Evolutionary conservation across 2,888 invertebrate species (phyloP).

Genomic region (Hemistola chrysoprasaria): DNA sequence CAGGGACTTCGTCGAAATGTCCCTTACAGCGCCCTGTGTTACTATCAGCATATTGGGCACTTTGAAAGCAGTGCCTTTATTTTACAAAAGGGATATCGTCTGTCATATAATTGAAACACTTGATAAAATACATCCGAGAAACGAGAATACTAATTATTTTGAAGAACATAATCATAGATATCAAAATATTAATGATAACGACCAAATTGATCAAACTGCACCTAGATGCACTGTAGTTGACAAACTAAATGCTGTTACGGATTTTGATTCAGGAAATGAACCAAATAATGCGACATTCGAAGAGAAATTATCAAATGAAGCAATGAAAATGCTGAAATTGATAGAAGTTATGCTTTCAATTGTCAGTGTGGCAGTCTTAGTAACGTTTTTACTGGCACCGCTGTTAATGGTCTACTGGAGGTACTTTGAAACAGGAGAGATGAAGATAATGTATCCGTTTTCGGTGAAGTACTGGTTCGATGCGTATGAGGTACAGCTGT

Average conservation of each 20-base stretch:
- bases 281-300: slow-evolving; percentile 10
- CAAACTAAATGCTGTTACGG: neutral
- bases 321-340: slow-evolving; percentile 37
- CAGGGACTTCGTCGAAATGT: slow-evolving; percentile 49
- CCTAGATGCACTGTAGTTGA: too few relatives aligned
- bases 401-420: slow-evolving; percentile 42
- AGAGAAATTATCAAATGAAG: slow-evolving; percentile 36
- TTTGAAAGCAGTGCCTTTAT: slow-evolving; percentile 44
- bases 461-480: slow-evolving; percentile 54
- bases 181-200: too few relatives aligned
- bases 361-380: slow-evolving; percentile 35
- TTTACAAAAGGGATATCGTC: slow-evolving; percentile 38
- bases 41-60: slow-evolving; percentile 49
- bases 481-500: slow-evolving; percentile 35
- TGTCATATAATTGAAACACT: slow-evolving; percentile 41
- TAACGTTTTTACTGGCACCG: slow-evolving; percentile 47
- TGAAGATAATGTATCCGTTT: slow-evolving; percentile 48
- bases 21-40: slow-evolving; percentile 49
- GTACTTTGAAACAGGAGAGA: slow-evolving; percentile 38
- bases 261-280: slow-evolving; percentile 6
- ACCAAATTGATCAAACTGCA: too few relatives aligned
- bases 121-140: slow-evolving; percentile 49
- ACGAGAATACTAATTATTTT: too few relatives aligned
- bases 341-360: slow-evolving; percentile 36
- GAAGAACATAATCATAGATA: too few relatives aligned